A percentile compares a stretch with the other conserved stretches of the same genome.
These are phyloP conservation scores for Pleuronectes platessa DNA, from an alignment of 2,113 vertebrate species.

Conservation along the genomic window DNA sequence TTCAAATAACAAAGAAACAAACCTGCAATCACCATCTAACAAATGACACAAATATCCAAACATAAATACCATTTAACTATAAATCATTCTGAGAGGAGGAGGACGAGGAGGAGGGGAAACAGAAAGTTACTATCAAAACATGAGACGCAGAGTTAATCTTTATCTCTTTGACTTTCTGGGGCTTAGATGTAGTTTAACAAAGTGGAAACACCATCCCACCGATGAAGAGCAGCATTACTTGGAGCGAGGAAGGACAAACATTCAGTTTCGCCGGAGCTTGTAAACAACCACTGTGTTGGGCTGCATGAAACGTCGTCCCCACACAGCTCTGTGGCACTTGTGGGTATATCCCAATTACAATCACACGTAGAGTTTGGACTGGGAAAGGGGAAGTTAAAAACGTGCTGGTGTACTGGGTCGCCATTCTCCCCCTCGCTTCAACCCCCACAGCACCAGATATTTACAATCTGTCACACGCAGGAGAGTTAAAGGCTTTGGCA, in stretches of 20 bases:
- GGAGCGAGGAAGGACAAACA: constrained; percentile 39
- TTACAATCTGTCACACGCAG: constrained; percentile 4
- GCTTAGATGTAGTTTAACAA: constrained; percentile 16
- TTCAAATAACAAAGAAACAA: constrained; percentile 31
- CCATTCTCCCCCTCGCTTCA: constrained; percentile 1
- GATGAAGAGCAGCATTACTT: constrained; percentile 64
- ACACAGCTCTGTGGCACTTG: constrained; percentile 55
- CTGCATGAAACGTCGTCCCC: constrained; percentile 22
- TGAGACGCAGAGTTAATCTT: constrained; percentile 17
- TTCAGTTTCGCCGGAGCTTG: constrained; percentile 44
- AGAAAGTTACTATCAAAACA: constrained; percentile 36
- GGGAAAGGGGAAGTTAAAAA: constrained; percentile 26
- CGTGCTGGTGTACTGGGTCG: constrained; percentile 5
- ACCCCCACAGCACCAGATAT: constrained; percentile 3
- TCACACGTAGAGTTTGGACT: constrained; percentile 20
- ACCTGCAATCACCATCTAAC: constrained; percentile 40
- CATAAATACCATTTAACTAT: constrained; percentile 48
- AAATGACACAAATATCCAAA: constrained; percentile 39
- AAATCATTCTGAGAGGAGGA: constrained; percentile 13
- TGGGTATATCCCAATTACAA: constrained; percentile 40
- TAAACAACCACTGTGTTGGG: constrained; percentile 64
- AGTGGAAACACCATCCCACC: constrained; percentile 27
- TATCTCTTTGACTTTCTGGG: constrained; percentile 31
- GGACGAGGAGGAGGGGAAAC: constrained; percentile 4
- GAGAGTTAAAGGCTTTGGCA: constrained; percentile 22